Evolutionary conservation across 2,797 vertebrate species (phyloP).

Genomic region (Cuniculus paca): DNA sequence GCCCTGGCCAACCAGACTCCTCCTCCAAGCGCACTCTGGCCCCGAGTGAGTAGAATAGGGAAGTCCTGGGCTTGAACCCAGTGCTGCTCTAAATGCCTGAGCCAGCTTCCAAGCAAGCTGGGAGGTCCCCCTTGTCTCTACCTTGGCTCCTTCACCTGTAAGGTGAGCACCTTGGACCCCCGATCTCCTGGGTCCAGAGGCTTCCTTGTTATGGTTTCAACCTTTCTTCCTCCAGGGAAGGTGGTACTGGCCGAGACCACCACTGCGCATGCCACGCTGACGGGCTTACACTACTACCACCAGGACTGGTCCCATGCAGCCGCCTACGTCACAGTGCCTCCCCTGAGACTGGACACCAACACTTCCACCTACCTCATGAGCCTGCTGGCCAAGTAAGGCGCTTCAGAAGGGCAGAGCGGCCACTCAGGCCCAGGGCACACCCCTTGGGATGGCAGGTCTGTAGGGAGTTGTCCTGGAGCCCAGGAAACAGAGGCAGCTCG

Average conservation of each 20-base stretch:
- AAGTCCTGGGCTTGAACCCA: neutral
- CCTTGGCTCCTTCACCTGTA: neutral
- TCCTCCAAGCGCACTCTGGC: fast-evolving
- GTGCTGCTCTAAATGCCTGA: neutral
- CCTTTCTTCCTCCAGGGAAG: slow-evolving; percentile 90
- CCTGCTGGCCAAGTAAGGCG: slow-evolving; percentile 96
- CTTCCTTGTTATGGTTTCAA: neutral
- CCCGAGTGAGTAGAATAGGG: no score
- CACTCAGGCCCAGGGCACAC: fast-evolving
- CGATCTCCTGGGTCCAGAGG: fast-evolving
- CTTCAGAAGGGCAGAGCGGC: fast-evolving
- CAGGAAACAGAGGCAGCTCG: neutral
- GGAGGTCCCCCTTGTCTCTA: neutral
- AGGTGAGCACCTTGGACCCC: neutral
- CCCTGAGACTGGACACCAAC: slow-evolving; percentile 96
- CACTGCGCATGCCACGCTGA: slow-evolving; percentile 95
- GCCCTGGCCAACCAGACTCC: neutral
- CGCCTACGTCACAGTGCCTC: slow-evolving; percentile 96
- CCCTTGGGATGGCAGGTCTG: neutral
- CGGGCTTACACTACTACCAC: slow-evolving; percentile 97
- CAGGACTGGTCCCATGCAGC: slow-evolving; percentile 98
- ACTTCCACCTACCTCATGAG: slow-evolving; percentile 97
- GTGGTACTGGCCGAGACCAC: slow-evolving; percentile 97
- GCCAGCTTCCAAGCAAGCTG: neutral
- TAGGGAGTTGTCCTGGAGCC: neutral